These are phyloP conservation scores for Apostichopus parvimensis DNA, from an alignment of 35 echinoderm and acorn worm genomes.

Conservation along the genomic window DNA sequence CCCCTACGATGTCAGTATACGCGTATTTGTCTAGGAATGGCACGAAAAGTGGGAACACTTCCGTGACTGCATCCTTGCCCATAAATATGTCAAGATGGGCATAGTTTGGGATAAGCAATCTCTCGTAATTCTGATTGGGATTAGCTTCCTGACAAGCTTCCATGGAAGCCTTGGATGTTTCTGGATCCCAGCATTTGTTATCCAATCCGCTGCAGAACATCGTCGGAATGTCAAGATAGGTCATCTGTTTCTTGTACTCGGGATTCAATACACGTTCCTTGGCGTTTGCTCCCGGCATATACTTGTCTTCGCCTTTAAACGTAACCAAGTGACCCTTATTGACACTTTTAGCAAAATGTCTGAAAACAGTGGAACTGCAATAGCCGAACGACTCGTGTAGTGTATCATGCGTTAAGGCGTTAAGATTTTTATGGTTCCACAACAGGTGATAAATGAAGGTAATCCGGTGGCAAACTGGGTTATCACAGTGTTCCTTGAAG, in stretches of 20 bases:
- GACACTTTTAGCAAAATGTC: slow-evolving; percentile 56
- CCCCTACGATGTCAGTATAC: background rate
- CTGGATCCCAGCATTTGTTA: slow-evolving; percentile 67
- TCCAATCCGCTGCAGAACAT: slow-evolving; percentile 70
- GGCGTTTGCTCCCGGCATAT: slow-evolving; percentile 45
- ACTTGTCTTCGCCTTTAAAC: slow-evolving; percentile 55
- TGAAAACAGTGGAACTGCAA: slow-evolving; percentile 47
- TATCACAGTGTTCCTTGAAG: slow-evolving; percentile 69
- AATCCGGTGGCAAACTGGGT: slow-evolving; percentile 67
- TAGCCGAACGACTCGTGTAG: slow-evolving; percentile 71
- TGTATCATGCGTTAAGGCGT: slow-evolving; percentile 70
- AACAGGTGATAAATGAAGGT: slow-evolving; percentile 75
- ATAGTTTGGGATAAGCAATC: slow-evolving; percentile 48
- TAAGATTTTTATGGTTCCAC: slow-evolving; percentile 67
- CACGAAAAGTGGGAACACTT: slow-evolving; percentile 71
- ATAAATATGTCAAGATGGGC: slow-evolving; percentile 74
- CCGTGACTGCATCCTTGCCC: slow-evolving; percentile 58
- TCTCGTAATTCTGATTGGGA: slow-evolving; percentile 67
- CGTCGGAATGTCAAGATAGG: slow-evolving; percentile 67
- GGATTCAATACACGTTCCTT: slow-evolving; percentile 9
- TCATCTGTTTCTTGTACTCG: slow-evolving; percentile 58
- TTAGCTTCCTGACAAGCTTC: slow-evolving; percentile 66
- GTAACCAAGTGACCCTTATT: slow-evolving; percentile 67
- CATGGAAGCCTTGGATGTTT: slow-evolving; percentile 51
- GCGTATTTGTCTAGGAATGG: slow-evolving; percentile 74